Percentiles rank a stretch among this genome's conserved stretches.
These are phyloP conservation scores for Stercorarius parasiticus DNA, from an alignment of 2,113 vertebrate species.

Conservation along the genomic window DNA sequence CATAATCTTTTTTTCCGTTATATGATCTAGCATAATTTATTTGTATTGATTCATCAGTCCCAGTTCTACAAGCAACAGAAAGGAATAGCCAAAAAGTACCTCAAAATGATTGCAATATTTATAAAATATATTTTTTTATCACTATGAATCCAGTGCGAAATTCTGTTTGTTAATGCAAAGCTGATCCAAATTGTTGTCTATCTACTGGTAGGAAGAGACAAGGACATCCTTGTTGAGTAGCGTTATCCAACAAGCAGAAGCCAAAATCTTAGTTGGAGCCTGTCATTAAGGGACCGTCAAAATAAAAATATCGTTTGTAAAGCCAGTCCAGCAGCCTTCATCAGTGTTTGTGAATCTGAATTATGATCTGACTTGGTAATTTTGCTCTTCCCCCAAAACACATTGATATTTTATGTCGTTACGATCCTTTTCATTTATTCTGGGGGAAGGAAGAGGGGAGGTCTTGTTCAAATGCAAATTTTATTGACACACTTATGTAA, in stretches of 20 bases:
- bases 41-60: not conserved
- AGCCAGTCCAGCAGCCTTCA: not conserved
- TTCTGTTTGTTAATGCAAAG: not conserved
- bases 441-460: not conserved
- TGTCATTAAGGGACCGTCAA: not conserved
- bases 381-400: not conserved
- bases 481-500: not conserved
- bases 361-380: not conserved
- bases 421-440: not conserved
- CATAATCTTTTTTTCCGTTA: not conserved
- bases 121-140: not conserved
- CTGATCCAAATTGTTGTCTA: not conserved
- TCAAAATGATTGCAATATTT: not conserved
- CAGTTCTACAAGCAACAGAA: not conserved
- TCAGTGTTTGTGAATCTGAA: not conserved
- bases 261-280: not conserved
- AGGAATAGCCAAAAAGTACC: not conserved
- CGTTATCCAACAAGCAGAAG: not conserved
- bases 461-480: not conserved
- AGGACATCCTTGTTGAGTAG: not conserved
- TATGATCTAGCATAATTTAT: not conserved
- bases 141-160: not conserved
- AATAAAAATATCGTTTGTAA: not conserved
- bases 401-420: not conserved
- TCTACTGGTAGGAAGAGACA: not conserved